Evolutionary conservation across 2,797 vertebrate species (phyloP), one percentile per base, ranked within the genome.

Genomic region (Phaenicophaeus curvirostris): DNA sequence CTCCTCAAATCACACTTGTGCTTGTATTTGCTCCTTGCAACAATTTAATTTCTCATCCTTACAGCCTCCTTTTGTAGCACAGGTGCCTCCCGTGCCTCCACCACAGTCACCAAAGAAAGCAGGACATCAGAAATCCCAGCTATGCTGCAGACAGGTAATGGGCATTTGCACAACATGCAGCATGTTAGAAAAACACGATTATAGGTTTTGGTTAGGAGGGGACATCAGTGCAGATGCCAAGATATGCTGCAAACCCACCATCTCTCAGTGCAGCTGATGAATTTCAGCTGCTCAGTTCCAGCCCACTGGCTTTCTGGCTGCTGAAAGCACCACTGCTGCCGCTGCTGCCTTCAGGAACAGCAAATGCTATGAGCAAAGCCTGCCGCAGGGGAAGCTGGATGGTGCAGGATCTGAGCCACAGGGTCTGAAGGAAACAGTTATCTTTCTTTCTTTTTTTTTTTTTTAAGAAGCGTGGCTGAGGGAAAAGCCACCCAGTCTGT

Each of bases 111-210:
- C 12, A 39, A 63, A 67, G 31, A 62, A 35, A 58, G 19, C 4
- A 9, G 13, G 23, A 28, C 42, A 25, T 2, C 58, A 50, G 72
- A 51, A 31, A 33, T 5, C 48, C 33, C 3, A 0, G 2, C 24
- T 2, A 13, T 2, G 0, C 19, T 30, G 10, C 50, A 33, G 11
- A 37, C 10, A 88, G 62, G 54, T 50, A 46, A 75, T 16, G n/a
- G 19, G 23, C 25, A 5, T 33, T 35, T 33, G 11, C 48, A 39
- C 51, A 39, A 5, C 5, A 2, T 2, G 13, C 51, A n/a, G 42
- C 18, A 2, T 1, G 44, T 4, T 28, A 55, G 30, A 25, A 44
- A 85, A 41, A 16, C 0, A 0, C 11, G 42, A 13, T 20, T n/a
- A 1, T 13, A 35, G n/a, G 18, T n/a, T 53, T 24, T 35, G 37